A percentile compares a stretch with the other conserved stretches of the same genome.
Evolutionary conservation across 2,797 vertebrate species (phyloP).

Genomic region (Streptopelia turtur): DNA sequence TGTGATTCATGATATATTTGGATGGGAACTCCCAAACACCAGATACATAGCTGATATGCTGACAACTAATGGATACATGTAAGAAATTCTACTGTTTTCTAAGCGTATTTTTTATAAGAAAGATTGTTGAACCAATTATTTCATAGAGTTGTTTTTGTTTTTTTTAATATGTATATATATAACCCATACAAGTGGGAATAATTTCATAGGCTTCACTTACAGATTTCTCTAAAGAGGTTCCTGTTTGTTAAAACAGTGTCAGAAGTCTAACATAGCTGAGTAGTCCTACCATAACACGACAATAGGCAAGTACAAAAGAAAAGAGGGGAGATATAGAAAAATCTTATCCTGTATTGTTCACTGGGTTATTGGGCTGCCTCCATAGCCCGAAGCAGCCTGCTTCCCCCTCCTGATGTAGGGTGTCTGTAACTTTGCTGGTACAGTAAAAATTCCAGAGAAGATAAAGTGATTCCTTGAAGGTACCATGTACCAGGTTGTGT

Average conservation of each 20-base stretch:
- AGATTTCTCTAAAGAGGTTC: not conserved
- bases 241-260: not conserved
- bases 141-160: too few species aligned
- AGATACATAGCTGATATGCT: conserved; percentile 93
- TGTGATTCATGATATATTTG: conserved; percentile 93
- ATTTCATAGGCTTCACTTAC: not conserved
- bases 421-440: not conserved
- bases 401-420: not conserved
- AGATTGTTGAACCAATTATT: not conserved
- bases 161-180: too few species aligned
- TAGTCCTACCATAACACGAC: accelerated
- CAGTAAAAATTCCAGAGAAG: not conserved
- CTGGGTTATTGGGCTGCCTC: not conserved
- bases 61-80: conserved; percentile 88
- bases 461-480: not conserved
- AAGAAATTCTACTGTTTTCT: conserved; percentile 20
- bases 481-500: not conserved
- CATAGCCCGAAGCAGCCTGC: not conserved
- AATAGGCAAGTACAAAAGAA: not conserved
- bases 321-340: not conserved
- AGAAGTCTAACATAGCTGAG: not conserved
- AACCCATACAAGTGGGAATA: not conserved
- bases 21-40: conserved; percentile 91
- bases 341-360: not conserved
- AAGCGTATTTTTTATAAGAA: not conserved